Percentiles rank a stretch among this genome's conserved stretches.
These are phyloP conservation scores for Rallus crepitans DNA, from an alignment of 2,797 vertebrate species.

Conservation along the genomic window DNA sequence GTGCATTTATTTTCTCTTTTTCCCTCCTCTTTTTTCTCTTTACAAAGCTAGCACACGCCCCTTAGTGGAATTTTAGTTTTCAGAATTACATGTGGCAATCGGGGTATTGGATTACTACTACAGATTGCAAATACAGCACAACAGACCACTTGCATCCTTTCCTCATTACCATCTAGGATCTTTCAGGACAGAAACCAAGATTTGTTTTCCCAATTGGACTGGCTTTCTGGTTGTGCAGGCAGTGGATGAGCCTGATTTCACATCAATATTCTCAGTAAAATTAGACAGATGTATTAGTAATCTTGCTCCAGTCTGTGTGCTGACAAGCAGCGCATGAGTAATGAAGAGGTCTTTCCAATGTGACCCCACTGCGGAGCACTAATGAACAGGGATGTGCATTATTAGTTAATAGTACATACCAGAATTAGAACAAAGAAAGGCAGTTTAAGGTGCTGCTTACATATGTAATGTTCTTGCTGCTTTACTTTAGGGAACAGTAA, in stretches of 20 bases:
- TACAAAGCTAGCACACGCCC: neutral
- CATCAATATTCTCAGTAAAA: slow-evolving; percentile 62
- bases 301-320: slow-evolving; percentile 46
- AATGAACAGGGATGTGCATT: slow-evolving; percentile 45
- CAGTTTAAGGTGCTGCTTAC: neutral
- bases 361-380: slow-evolving; percentile 16
- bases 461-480: neutral
- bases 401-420: slow-evolving; percentile 22
- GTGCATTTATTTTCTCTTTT: neutral
- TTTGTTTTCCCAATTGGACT: neutral
- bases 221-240: slow-evolving; percentile 19
- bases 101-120: neutral
- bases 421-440: slow-evolving; percentile 31
- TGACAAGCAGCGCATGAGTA: slow-evolving; percentile 70
- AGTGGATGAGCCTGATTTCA: slow-evolving; percentile 8
- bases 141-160: neutral
- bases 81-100: neutral
- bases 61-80: neutral
- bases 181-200: neutral
- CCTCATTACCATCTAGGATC: neutral
- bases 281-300: slow-evolving; percentile 59
- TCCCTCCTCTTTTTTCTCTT: neutral
- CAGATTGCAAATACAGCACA: neutral
- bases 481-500: neutral
- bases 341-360: slow-evolving; percentile 62